Base-by-base conservation (phyloP, 1,140 invertebrate species). In the Drosophila punjabiensis region DNA sequence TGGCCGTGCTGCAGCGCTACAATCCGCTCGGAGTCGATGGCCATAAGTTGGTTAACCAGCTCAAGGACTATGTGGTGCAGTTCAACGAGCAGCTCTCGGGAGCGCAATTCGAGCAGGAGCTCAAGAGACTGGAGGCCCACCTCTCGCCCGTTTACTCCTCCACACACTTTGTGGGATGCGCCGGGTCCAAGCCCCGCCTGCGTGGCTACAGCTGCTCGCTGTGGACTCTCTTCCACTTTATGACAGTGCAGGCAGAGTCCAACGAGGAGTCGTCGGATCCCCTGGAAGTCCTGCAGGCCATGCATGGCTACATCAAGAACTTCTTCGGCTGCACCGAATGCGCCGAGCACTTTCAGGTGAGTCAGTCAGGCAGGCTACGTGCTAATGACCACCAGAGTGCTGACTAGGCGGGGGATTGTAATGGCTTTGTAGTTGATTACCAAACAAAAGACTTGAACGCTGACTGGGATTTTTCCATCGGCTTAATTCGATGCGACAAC, bases 311-410 rank as follows among this genome's bases (percentile, higher is more conserved):
- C 89, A 95, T 99, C 35, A 96, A 97, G 87, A 89, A 98, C 93
- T 99, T 99, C 94, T 99, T 99, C 94, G 97, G 98, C 6, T 99
- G 99, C 93, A 94, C 95, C 35, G 96, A 98, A 75, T 99, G 99
- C 93, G 95, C 96, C 5, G 91, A 96, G 76, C 98, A 99, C 94
- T 99, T 99, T 56, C 92, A 93, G 85, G 93, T 95, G 73, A 98
- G 88, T 91, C 66, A 98, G 88, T 91, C 66, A 78, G 37, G 16
- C 5, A 4, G 4, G 13, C 39, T 79, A 79, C 76, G 76, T 79
- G 76, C 59, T 35, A 79, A 73, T 55, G 65, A 45, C 59, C 75
- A 63, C 43, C 37, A 43, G 39, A 70, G 35, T 58, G 76, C 76
- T 79, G 76, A 79, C 64, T 79, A 77, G 59, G 37, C 32, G 41